Conservation (phyloP, 2,113 vertebrate species). For the Oophaga pumilio region DNA sequence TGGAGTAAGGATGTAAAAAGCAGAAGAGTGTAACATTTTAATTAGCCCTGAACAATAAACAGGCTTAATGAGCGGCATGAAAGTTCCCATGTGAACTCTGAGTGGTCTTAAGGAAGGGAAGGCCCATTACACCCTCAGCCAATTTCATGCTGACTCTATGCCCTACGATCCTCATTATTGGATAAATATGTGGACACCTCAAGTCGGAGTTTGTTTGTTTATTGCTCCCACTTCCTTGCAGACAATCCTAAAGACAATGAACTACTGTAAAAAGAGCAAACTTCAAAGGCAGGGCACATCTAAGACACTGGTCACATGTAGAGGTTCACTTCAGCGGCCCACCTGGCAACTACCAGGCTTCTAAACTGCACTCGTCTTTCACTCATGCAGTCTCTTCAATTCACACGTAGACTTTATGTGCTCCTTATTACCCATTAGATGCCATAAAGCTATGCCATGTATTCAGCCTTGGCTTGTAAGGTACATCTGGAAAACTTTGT, state of each 20-base stretch:
- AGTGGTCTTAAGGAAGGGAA: slow-evolving; percentile 69
- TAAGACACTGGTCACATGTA: neutral
- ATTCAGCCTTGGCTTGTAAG: neutral
- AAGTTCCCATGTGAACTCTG: slow-evolving; percentile 71
- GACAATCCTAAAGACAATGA: slow-evolving; percentile 43
- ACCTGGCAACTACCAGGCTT: neutral
- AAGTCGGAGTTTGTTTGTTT: slow-evolving; percentile 27
- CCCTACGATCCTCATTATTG: slow-evolving; percentile 51
- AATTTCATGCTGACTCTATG: slow-evolving; percentile 69
- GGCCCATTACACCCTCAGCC: slow-evolving; percentile 72
- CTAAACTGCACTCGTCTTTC: slow-evolving; percentile 13
- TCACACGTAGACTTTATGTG: neutral
- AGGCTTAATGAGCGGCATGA: slow-evolving; percentile 74
- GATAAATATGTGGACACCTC: slow-evolving; percentile 52
- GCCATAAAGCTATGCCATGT: neutral
- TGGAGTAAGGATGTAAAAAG: slow-evolving; percentile 70
- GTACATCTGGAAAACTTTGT: neutral
- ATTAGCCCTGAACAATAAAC: slow-evolving; percentile 80
- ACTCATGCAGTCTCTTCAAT: neutral
- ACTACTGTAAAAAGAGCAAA: slow-evolving; percentile 38
- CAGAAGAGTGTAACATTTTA: slow-evolving; percentile 76
- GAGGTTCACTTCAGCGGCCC: slow-evolving; percentile 3
- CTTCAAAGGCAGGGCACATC: slow-evolving; percentile 36
- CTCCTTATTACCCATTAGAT: neutral
- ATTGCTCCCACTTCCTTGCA: slow-evolving; percentile 41